phyloP scores from a whole-genome alignment of 2,888 invertebrate species.

The Calameuta pallipes region DNA sequence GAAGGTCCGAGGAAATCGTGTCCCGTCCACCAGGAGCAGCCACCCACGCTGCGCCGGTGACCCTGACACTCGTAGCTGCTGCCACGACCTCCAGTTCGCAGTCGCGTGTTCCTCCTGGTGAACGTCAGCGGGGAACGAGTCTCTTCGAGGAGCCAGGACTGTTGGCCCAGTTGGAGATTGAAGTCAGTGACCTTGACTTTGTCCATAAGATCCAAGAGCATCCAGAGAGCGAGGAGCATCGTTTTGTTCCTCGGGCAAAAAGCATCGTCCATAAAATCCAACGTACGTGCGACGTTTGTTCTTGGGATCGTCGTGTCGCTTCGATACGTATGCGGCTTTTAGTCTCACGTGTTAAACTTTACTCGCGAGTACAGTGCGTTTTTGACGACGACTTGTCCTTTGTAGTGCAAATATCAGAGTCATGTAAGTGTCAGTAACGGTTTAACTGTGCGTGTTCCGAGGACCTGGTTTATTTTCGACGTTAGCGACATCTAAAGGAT shows the following conservation, averaged over 20 bases:
- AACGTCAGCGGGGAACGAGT: not conserved
- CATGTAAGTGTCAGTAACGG: not conserved
- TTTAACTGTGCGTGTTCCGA: not conserved
- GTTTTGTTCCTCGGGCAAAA: not conserved
- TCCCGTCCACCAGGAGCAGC: not conserved
- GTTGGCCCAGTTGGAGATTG: not conserved
- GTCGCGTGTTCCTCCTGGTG: conserved; percentile 1
- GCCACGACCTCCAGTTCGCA: conserved; percentile 3
- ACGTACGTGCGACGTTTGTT: not conserved
- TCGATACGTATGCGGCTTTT: not conserved
- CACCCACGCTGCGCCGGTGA: conserved; percentile 44
- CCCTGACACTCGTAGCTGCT: conserved; percentile 50
- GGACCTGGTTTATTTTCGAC: not conserved
- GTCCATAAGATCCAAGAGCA: not conserved
- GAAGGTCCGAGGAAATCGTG: not conserved
- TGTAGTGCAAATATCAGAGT: not conserved
- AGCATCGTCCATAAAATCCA: not conserved
- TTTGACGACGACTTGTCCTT: not conserved
- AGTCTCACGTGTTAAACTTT: not conserved
- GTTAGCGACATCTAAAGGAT: not conserved
- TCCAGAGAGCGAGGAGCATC: not conserved
- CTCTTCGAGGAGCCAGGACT: not conserved
- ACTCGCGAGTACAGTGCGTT: not conserved
- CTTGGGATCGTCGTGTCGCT: not conserved
- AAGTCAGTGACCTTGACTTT: not conserved